phyloP scores from a whole-genome alignment of 2,888 invertebrate genomes.

The Gnatocerus cornutus region DNA sequence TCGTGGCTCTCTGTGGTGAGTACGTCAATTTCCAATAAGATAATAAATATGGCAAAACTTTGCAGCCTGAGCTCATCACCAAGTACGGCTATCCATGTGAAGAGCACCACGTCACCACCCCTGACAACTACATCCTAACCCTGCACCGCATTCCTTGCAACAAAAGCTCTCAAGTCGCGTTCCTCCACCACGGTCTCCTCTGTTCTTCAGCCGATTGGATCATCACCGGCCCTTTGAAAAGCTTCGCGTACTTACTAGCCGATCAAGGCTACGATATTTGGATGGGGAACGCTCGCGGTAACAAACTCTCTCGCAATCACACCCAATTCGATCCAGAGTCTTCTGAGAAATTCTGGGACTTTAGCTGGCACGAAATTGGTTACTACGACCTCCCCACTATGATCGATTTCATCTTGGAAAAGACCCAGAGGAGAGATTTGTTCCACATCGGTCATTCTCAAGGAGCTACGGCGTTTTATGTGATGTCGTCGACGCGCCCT shows the following conservation, averaged over 20 bases:
- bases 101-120: constrained; percentile 77
- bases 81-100: constrained; percentile 80
- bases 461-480: constrained; percentile 79
- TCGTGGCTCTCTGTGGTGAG: constrained; percentile 27
- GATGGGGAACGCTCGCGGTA: constrained; percentile 88
- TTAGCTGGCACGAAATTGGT: constrained; percentile 28
- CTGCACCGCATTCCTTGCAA: constrained; percentile 82
- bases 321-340: constrained; percentile 59
- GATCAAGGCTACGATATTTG: constrained; percentile 64
- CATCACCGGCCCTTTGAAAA: constrained; percentile 44
- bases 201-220: constrained; percentile 51
- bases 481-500: constrained; percentile 75
- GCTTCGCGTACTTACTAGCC: constrained; percentile 58
- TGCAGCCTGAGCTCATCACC: constrained; percentile 71
- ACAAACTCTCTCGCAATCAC: constrained; percentile 75
- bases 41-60: no score
- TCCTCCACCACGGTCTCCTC: constrained; percentile 70
- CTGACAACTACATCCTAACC: constrained; percentile 85
- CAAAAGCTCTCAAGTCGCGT: constrained; percentile 72
- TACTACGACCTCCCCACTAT: constrained; percentile 39
- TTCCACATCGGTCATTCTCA: constrained; percentile 49
- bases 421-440: constrained; percentile 14
- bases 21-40: neutral
- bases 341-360: constrained; percentile 68
- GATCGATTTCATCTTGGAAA: constrained; percentile 41